These are phyloP conservation scores for Drosophila malerkotliana DNA, from an alignment of 1,140 invertebrate genomes.

Conservation along the genomic window DNA sequence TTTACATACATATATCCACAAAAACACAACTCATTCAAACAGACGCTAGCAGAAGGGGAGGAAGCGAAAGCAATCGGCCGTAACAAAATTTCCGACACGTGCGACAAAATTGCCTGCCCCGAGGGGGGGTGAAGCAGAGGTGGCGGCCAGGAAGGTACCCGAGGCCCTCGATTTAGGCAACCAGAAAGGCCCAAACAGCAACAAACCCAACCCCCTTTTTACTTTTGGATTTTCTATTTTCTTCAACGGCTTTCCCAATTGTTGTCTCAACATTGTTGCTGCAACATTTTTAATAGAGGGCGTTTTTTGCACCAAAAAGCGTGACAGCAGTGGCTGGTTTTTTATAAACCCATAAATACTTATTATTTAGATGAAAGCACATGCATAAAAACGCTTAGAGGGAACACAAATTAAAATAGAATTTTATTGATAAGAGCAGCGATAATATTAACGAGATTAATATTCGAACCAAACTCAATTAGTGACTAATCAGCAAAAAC, in stretches of 20 bases:
- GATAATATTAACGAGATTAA: constrained; percentile 17
- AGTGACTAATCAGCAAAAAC: constrained; percentile 18
- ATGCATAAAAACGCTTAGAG: constrained; percentile 4
- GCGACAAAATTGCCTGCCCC: constrained; percentile 70
- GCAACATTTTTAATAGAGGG: constrained; percentile 30
- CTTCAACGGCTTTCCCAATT: constrained; percentile 6
- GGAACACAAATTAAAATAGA: constrained; percentile 6
- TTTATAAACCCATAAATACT: constrained; percentile 39
- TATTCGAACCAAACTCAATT: constrained; percentile 24
- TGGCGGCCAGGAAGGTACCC: constrained; percentile 13
- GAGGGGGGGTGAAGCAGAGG: constrained; percentile 14
- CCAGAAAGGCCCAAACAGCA: constrained; percentile 38
- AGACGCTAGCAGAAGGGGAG: constrained; percentile 21
- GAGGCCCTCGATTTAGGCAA: constrained; percentile 29
- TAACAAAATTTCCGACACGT: constrained; percentile 82
- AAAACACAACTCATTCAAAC: constrained; percentile 43
- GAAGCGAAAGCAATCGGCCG: constrained; percentile 74
- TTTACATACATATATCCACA: constrained; percentile 11
- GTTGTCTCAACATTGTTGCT: constrained; percentile 36
- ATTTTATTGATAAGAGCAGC: constrained; percentile 25
- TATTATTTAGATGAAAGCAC: constrained; percentile 21
- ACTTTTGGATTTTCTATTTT: constrained; percentile 22
- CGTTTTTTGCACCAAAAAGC: constrained; percentile 15
- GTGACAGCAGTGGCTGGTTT: constrained; percentile 5
- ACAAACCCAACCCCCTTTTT: constrained; percentile 33